These are phyloP conservation scores for Synergus japonicus DNA, from an alignment of 2,888 invertebrate species.

Conservation along the genomic window DNA sequence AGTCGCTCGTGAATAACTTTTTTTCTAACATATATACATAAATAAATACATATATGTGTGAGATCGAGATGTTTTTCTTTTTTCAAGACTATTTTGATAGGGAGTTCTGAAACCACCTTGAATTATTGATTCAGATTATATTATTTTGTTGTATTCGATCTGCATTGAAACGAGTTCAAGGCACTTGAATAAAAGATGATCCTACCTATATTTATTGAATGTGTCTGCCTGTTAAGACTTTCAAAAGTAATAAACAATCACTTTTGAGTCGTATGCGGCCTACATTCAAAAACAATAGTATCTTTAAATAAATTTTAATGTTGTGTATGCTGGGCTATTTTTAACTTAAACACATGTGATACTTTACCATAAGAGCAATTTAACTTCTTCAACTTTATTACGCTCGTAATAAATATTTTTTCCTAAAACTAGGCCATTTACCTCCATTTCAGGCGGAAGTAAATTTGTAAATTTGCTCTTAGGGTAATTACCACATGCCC, in stretches of 20 bases:
- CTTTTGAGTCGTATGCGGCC: neutral
- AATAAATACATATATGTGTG: too few relatives aligned
- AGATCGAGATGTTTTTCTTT: neutral
- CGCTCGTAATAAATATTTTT: too few relatives aligned
- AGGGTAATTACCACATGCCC: too few relatives aligned
- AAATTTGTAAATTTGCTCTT: too few relatives aligned
- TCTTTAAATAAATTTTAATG: neutral
- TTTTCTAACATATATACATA: neutral
- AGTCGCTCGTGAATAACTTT: neutral
- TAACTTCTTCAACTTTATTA: too few relatives aligned
- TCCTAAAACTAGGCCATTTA: too few relatives aligned
- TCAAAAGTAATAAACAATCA: neutral
- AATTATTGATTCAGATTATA: constrained; percentile 5
- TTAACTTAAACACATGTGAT: neutral
- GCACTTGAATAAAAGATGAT: constrained; percentile 15
- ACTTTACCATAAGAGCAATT: too few relatives aligned
- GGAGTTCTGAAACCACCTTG: neutral
- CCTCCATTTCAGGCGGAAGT: too few relatives aligned
- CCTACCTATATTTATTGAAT: constrained; percentile 1
- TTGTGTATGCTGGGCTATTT: neutral
- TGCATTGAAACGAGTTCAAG: neutral
- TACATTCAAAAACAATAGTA: neutral
- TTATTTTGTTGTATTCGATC: neutral
- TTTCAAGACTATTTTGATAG: neutral
- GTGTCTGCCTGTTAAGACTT: neutral